Evolutionary conservation across 1,140 invertebrate species (phyloP), one percentile per base, ranked within the genome.

Genomic region (Apolygus lucorum): DNA sequence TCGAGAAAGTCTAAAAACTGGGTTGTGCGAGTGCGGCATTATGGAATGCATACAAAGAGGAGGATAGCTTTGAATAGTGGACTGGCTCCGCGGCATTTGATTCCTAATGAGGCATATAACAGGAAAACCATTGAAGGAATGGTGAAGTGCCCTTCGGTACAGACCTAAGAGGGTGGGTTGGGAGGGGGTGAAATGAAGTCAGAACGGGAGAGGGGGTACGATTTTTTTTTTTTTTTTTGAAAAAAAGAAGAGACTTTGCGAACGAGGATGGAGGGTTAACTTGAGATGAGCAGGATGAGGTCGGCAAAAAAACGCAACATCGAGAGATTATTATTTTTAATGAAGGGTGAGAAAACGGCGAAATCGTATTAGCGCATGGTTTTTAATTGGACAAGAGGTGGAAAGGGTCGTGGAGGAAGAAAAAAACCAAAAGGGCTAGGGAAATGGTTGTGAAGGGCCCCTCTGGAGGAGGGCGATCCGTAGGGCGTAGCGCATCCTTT

Each of bases 281-380:
- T 2, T 17, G 26, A 62, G 24, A 11, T 8, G 62, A 25, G 62
- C 21, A 26, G 34, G 17, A 11, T 49, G 34, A 8, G 34, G 2
- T 63, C 21, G 62, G 26, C 17, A 26, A 26, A 8, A 63, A 63
- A 63, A 63, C 62, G 62, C 27, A 63, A 63, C 62, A 63, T 63
- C 26, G 26, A 63, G 62, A 63, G 62, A 63, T 63, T 63, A 63
- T 63, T 63, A 63, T 63, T 63, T 63, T 63, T 63, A 63, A 63
- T 63, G 62, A 63, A 63, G 62, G 62, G 62, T 26, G 62, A 63
- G 62, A 63, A 63, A 63, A 22, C 62, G n/a, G 62, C 62, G 62
- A 63, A 63, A 63, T 63, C 62, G 62, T 26, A 63, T 63, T 63
- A 63, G 62, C 22, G 62, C 62, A 63, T 27, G 62, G 21, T 63